Conservation (phyloP, 2,113 vertebrate species). For the Platichthys stellatus region DNA sequence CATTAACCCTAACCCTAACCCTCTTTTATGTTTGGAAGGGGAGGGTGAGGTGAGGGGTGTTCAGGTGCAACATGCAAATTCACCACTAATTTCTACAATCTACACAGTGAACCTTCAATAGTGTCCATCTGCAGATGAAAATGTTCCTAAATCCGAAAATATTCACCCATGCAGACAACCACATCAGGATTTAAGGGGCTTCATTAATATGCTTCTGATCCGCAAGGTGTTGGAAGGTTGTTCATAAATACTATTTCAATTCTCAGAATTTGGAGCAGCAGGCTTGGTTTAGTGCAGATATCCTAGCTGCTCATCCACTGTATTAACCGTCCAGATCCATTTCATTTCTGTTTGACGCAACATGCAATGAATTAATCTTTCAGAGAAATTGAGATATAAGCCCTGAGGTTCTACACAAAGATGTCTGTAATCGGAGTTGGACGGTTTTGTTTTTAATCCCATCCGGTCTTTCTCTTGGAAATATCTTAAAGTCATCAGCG, state of each 20-base stretch:
- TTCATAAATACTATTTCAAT: background rate
- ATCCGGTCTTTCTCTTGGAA: background rate
- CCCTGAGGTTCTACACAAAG: background rate
- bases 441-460: background rate
- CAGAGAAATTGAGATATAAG: background rate
- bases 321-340: constrained; percentile 25
- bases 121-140: background rate
- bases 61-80: no score
- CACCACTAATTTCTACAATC: no score
- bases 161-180: background rate
- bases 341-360: constrained; percentile 11
- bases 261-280: background rate
- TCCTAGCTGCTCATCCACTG: background rate
- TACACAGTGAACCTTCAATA: no score
- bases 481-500: background rate
- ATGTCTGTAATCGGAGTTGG: background rate
- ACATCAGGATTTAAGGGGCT: no score
- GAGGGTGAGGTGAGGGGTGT: no score
- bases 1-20: no score
- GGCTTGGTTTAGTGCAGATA: constrained; percentile 12
- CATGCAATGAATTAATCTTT: constrained; percentile 16
- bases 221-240: background rate
- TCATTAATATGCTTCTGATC: background rate
- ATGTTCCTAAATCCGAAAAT: constrained; percentile 6
- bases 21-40: no score